These are phyloP conservation scores for Arremon brunneinucha DNA, from an alignment of 2,797 vertebrate genomes.

Conservation along the genomic window DNA sequence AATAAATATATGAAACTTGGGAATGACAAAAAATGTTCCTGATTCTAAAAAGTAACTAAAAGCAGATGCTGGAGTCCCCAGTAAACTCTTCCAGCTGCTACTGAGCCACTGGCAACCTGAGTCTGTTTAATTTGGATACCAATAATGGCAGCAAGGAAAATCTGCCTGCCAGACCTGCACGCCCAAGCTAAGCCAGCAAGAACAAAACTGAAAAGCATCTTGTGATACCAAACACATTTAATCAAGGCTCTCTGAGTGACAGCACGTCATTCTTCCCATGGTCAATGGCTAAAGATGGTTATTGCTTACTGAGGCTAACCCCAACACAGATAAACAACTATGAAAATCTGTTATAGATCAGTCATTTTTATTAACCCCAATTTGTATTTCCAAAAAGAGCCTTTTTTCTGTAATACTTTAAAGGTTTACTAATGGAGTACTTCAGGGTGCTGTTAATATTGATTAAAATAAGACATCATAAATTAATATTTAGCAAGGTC, in stretches of 20 bases:
- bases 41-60: slow-evolving; percentile 69
- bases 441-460: slow-evolving; percentile 64
- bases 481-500: slow-evolving; percentile 74
- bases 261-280: background rate
- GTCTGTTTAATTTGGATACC: slow-evolving; percentile 70
- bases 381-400: background rate
- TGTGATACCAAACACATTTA: background rate
- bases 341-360: background rate
- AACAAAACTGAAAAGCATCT: slow-evolving; percentile 33
- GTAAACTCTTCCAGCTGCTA: slow-evolving; percentile 74
- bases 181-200: slow-evolving; percentile 27
- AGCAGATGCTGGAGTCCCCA: slow-evolving; percentile 65
- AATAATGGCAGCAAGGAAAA: slow-evolving; percentile 60
- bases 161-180: slow-evolving; percentile 54
- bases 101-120: slow-evolving; percentile 66
- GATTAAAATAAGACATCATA: slow-evolving; percentile 65
- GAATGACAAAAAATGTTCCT: slow-evolving; percentile 60
- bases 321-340: slow-evolving; percentile 13
- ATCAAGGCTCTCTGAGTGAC: background rate
- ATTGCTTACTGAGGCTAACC: slow-evolving; percentile 32
- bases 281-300: slow-evolving; percentile 20
- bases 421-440: slow-evolving; percentile 51
- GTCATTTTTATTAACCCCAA: slow-evolving; percentile 37
- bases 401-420: background rate
- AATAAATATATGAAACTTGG: slow-evolving; percentile 31